Evolutionary conservation across 64 coral and sea anemone species (phyloP), one percentile per base, ranked within the genome.

Genomic region (Actinia equina): DNA sequence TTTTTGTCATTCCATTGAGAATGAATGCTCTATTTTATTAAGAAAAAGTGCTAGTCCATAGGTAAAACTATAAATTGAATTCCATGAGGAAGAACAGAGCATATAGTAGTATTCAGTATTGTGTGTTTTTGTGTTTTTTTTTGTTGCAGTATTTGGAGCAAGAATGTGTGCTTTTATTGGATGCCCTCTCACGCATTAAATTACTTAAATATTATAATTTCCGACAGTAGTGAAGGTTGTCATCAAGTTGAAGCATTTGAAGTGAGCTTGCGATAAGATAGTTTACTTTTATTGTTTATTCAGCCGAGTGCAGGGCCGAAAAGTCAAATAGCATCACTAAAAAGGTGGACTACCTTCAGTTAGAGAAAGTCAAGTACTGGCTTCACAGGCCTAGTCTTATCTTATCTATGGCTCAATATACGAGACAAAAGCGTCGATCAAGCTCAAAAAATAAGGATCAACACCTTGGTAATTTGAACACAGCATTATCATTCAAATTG

Each of bases 181-280:
- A 74, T 27, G 26, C 12, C 16, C 12, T 11, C n/a, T 1, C 12
- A 41, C 13, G 27, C 69, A 41, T 74, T 74, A 41, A n/a, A 74
- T 74, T 74, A 41, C 69, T 74, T 27, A 74, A 41, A 74, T 41
- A 74, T 74, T 74, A 74, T 26, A 74, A 74, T 74, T 74, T 74
- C 69, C 69, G 23, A 15, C 69, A 74, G 23, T 11, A 30, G 69
- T 41, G 26, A 74, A 30, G n/a, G 69, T 18, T 74, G 69, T 74
- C 69, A 74, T 30, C 10, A 74, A 27, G 23, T 74, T 74, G 19
- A 74, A 74, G 69, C 3, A 27, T 8, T 74, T 74, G 19, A 74
- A 74, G 69, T 14, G 69, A 30, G 69, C 25, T 9, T 12, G 25
- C 37, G 69, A 74, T 74, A 74, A 74, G 69, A 16, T 74, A 30